These are phyloP conservation scores for Sphaeridia pumilis DNA, from an alignment of 2,888 invertebrate species.

Conservation along the genomic window DNA sequence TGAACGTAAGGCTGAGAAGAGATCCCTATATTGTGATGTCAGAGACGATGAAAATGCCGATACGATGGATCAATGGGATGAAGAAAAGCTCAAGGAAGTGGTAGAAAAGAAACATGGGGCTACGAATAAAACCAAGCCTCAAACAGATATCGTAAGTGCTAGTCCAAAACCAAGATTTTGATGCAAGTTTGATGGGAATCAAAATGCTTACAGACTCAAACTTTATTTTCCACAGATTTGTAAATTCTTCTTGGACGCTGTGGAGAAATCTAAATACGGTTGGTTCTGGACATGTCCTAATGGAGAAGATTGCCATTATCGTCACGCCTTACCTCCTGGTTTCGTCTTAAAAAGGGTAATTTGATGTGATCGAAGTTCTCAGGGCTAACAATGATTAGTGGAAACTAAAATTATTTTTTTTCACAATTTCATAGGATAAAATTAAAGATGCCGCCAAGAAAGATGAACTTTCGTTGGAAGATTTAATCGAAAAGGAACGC, in stretches of 20 bases:
- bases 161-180: too few species aligned
- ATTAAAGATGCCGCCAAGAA: constrained; percentile 71
- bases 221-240: constrained; percentile 75
- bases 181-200: too few species aligned
- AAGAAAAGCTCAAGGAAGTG: constrained; percentile 87
- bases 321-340: constrained; percentile 83
- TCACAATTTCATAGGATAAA: constrained; percentile 51
- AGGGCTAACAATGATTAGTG: background rate
- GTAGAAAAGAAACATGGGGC: constrained; percentile 88
- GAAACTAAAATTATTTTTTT: background rate
- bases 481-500: constrained; percentile 86
- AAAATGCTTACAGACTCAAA: too few species aligned
- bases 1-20: constrained; percentile 94
- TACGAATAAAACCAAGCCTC: constrained; percentile 57
- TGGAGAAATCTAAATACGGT: constrained; percentile 95
- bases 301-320: constrained; percentile 82
- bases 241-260: constrained; percentile 93
- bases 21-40: constrained; percentile 89
- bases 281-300: constrained; percentile 99
- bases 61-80: constrained; percentile 95
- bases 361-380: background rate
- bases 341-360: constrained; percentile 75
- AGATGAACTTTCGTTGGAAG: constrained; percentile 82
- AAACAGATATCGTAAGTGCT: constrained; percentile 88
- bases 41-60: constrained; percentile 56